These are phyloP conservation scores for Hippocampus barbouri DNA, from an alignment of 2,113 vertebrate genomes.

Conservation along the genomic window DNA sequence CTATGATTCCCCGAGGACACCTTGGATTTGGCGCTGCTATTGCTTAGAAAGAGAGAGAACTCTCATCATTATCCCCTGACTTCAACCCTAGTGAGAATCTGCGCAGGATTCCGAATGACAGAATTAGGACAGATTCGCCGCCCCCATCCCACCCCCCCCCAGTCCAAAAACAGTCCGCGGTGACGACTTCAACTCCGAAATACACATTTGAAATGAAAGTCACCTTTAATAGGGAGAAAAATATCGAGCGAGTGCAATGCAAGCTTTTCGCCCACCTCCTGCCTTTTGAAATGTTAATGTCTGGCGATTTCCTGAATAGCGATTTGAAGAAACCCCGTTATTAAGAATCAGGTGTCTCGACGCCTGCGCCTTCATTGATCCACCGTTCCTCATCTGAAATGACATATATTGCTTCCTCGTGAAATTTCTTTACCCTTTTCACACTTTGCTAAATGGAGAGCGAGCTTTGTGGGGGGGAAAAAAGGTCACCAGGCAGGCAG, in stretches of 20 bases:
- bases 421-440: constrained; percentile 59
- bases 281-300: constrained; percentile 76
- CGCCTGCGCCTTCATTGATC: constrained; percentile 59
- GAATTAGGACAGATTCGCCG: too few relatives aligned
- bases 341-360: constrained; percentile 69
- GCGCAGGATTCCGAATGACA: too few relatives aligned
- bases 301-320: constrained; percentile 66
- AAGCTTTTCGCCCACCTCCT: constrained; percentile 63
- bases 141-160: too few relatives aligned
- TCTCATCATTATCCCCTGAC: too few relatives aligned
- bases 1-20: too few relatives aligned
- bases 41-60: background rate
- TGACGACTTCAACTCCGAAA: constrained; percentile 33
- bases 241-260: constrained; percentile 66
- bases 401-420: constrained; percentile 59
- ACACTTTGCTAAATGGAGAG: constrained; percentile 53
- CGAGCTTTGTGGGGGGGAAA: constrained; percentile 43
- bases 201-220: constrained; percentile 67
- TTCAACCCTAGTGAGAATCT: too few relatives aligned
- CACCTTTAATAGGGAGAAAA: constrained; percentile 49
- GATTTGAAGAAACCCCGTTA: constrained; percentile 72
- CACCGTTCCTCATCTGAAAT: constrained; percentile 70
- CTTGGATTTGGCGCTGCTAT: background rate
- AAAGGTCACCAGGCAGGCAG: constrained; percentile 61
- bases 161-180: background rate